Base-by-base conservation (phyloP, 2,888 invertebrate species). In the Dolomedes plantarius region DNA sequence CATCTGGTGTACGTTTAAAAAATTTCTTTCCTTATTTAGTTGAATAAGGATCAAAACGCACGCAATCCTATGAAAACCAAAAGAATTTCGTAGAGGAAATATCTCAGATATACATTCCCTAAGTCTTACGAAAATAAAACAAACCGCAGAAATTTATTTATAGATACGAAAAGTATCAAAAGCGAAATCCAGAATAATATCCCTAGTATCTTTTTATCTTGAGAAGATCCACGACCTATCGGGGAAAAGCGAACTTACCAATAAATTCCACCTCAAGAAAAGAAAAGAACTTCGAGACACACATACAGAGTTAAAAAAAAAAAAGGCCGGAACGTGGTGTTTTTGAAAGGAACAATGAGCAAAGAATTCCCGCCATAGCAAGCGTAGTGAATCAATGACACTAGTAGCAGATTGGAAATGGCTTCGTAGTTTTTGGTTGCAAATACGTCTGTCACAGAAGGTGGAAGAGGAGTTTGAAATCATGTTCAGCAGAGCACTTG, bases 141-240 rank as follows among this genome's bases (percentile, higher is more conserved):
- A 79, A 79, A 79, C 72, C 72, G 39, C 72, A 79, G 65, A 79
- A 71, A 79, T 79, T 72, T 79, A 79, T 79, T 79, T 72, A 79
- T 72, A 62, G 78, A 71, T 78, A 78, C 78, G 71, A 78, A 71
- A 78, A 78, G 79, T 79, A 64, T 79, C 71, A 79, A 72, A 78
- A 72, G 19, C 62, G 64, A 72, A 79, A 79, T 79, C 65, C 62
- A 79, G 72, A 79, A 79, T 41, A 41, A 72, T 72, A 64, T 64
- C 46, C 62, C 36, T 31, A 27, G 64, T 72, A 72, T 72, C 79
- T 79, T 79, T 79, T 79, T 79, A 79, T 79, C 71, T 71, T 41
- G n/a, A 36, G 46, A 72, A 72, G 72, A 79, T 79, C 79, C 72
- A 71, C 41, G 78, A 39, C 69, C 78, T 71, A 78, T 78, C 78